Conservation (phyloP, 1,140 invertebrate genomes). For the Pantala flavescens region DNA sequence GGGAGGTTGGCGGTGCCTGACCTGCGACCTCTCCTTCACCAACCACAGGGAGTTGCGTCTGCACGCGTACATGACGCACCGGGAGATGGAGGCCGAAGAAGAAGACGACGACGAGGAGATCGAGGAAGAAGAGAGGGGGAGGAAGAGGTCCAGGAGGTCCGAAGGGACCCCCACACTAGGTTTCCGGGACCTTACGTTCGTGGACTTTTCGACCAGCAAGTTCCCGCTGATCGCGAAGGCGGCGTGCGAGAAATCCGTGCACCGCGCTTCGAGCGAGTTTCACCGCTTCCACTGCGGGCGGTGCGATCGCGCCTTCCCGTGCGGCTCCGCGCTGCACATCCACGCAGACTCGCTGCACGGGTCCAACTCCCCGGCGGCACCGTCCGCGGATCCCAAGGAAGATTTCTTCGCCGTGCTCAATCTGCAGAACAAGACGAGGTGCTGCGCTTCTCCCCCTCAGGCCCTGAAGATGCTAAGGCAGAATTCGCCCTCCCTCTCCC, state of each 20-base stretch:
- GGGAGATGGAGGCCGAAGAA: conserved; percentile 16
- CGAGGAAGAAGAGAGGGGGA: conserved; percentile 20
- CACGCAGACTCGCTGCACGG: conserved; percentile 37
- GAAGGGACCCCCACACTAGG: conserved; percentile 32
- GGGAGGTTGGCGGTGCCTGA: conserved; percentile 44
- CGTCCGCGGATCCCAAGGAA: conserved; percentile 31
- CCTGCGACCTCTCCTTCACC: conserved; percentile 57
- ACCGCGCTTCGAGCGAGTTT: conserved; percentile 47
- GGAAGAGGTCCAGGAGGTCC: conserved; percentile 9
- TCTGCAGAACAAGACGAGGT: conserved; percentile 48
- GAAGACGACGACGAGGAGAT: conserved; percentile 29
- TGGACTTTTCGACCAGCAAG: conserved; percentile 66
- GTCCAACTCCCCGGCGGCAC: conserved; percentile 24
- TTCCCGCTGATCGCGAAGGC: conserved; percentile 64
- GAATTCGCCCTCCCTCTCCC: conserved; percentile 20
- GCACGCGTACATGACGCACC: conserved; percentile 49
- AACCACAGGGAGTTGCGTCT: conserved; percentile 57
- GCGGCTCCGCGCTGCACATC: conserved; percentile 53
- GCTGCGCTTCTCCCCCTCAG: neutral
- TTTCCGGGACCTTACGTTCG: conserved; percentile 64
- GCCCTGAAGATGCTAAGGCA: conserved; percentile 23
- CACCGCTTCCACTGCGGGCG: conserved; percentile 58
- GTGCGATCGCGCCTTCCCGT: conserved; percentile 65
- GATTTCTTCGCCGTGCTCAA: conserved; percentile 72
- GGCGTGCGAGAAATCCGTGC: conserved; percentile 56